phyloP scores from a whole-genome alignment of 2,797 vertebrate genomes.

The Tamandua tetradactyla region DNA sequence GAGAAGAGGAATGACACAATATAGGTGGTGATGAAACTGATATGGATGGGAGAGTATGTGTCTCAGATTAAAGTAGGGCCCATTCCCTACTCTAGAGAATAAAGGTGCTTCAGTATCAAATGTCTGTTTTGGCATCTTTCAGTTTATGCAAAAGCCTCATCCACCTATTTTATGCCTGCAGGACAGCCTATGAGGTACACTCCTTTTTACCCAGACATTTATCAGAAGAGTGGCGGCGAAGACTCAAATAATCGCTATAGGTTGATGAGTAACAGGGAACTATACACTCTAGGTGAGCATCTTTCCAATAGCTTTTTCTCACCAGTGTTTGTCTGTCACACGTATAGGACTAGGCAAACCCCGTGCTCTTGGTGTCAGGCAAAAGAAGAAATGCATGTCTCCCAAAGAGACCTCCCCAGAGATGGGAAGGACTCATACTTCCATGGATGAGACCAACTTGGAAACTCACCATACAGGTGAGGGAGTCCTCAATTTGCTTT shows the following conservation, averaged over 20 bases:
- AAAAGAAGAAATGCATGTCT: fast-evolving
- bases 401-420: fast-evolving
- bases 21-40: not conserved
- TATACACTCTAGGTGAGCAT: not conserved
- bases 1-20: not conserved
- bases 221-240: fast-evolving
- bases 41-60: not conserved
- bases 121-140: not conserved
- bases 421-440: not conserved
- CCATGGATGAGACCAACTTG: not conserved
- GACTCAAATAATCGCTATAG: not conserved
- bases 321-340: not conserved
- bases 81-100: not conserved
- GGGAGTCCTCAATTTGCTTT: not conserved
- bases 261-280: not conserved
- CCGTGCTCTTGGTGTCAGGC: fast-evolving
- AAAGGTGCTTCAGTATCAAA: not conserved
- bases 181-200: fast-evolving
- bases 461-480: conserved; percentile 28
- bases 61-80: not conserved
- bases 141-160: not conserved
- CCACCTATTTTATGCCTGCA: fast-evolving
- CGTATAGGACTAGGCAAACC: not conserved
- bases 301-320: not conserved
- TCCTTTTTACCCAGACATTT: fast-evolving